These are phyloP conservation scores for Acanthaster planci DNA, from an alignment of 35 echinoderm and acorn worm species.

Conservation along the genomic window DNA sequence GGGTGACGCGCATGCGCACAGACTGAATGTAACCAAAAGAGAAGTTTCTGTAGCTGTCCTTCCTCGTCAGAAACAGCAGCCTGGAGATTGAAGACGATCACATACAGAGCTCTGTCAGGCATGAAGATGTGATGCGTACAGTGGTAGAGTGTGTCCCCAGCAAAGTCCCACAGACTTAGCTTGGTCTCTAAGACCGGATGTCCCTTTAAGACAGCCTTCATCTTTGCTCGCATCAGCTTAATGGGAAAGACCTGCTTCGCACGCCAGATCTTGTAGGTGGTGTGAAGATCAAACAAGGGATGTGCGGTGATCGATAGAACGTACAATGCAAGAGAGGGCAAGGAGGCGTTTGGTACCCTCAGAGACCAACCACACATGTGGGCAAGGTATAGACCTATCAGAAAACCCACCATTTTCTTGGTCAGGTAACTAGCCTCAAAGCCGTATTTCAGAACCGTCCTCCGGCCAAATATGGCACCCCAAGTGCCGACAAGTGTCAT, in stretches of 20 bases:
- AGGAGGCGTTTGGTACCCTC: neutral
- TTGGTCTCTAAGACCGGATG: neutral
- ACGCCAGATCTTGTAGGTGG: neutral
- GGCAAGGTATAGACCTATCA: neutral
- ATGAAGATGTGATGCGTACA: constrained; percentile 17
- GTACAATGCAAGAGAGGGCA: neutral
- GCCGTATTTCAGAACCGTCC: neutral
- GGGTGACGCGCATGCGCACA: constrained; percentile 9
- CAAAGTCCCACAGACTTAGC: constrained; percentile 38
- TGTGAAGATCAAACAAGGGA: neutral
- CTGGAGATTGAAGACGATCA: constrained; percentile 32
- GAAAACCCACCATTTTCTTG: constrained; percentile 13
- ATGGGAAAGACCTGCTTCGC: neutral
- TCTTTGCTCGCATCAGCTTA: neutral
- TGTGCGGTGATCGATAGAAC: neutral
- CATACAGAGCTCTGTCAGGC: constrained; percentile 19
- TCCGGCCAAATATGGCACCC: neutral
- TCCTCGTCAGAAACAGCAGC: neutral
- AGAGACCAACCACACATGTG: constrained; percentile 7
- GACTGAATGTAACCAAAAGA: constrained; percentile 39
- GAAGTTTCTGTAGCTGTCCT: constrained; percentile 7
- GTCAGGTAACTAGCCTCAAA: neutral
- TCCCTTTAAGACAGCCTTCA: neutral
- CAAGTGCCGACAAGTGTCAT: neutral
- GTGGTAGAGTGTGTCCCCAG: constrained; percentile 20